Evolutionary conservation across 1,140 invertebrate species (phyloP), one percentile per base, ranked within the genome.

Genomic region (Wasmannia auropunctata): DNA sequence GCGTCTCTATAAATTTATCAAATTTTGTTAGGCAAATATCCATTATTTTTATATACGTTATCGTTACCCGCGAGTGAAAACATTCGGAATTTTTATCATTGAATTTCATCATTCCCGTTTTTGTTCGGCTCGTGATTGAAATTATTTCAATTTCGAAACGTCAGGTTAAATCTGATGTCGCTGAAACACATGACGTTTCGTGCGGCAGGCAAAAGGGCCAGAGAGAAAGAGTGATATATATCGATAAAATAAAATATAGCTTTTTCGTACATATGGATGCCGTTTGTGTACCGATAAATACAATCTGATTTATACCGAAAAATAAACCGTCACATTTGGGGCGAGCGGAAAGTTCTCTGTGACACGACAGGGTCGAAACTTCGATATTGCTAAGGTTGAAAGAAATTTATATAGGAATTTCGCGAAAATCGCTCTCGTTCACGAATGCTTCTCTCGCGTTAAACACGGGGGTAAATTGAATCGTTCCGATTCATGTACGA

Each of bases 271-370:
- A 34, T 25, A 58, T 51, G n/a, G 51, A 31, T 31, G 19, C 28
- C 25, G 67, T 46, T 74, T 74, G 46, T 6, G 19, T 46, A 67
- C 11, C 19, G 19, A 77, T 54, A 16, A 54, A 14, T 43, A 22
- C 34, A 28, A 83, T 74, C 67, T 54, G 37, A 28, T 67, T 70
- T 81, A 56, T n/a, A 16, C 19, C 58, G 79, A 51, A 83, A 74
- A 83, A 70, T 81, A 83, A n/a, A 72, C 63, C 65, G 49, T 70
- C 79, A 56, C 25, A 31, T 83, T 72, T 31, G n/a, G n/a, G n/a
- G n/a, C n/a, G n/a, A 22, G 8, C 65, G 28, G 60, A 56, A 74
- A 43, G 25, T 69, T 70, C 51, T 54, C 28, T 14, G 67, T 49
- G 77, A 37, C 25, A 72, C 65, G 19, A 72, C 37, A 11, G 40